Evolutionary conservation across 2,113 vertebrate species (phyloP), one percentile per base, ranked within the genome.

Genomic region (Cheilinus undulatus): DNA sequence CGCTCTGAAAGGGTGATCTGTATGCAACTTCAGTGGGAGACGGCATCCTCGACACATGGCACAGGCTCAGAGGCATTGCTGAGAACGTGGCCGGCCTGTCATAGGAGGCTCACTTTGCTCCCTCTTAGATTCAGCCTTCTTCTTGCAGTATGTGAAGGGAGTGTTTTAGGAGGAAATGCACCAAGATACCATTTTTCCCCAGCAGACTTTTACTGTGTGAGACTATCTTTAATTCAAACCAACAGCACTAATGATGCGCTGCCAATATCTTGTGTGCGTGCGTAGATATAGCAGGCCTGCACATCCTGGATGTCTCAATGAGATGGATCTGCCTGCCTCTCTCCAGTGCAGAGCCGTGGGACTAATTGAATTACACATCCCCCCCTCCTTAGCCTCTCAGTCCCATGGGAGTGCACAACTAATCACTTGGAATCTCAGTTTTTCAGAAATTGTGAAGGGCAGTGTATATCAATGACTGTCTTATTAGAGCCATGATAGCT

Each of bases 341-440:
- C 82, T 86, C 75, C 81, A 75, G 87, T 90, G 79, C 83, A 82
- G 84, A 88, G 85, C 83, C 34, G 36, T 72, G 78, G 86, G 84
- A 87, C 84, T 93, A 92, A 93, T 91, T 91, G 68, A 93, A 93
- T 94, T 91, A 91, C 89, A 77, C 65, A 54, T 54, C 79, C 65
- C 74, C 65, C 74, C 61, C 69, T 73, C 76, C 70, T 42, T 54
- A 66, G 61, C 68, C 75, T 69, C 67, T 64, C 60, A 51, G 69
- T 82, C 89, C 77, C 84, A 61, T 61, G 83, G 84, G 88, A 88
- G 76, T 54, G 74, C 77, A 79, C 82, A 73, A 85, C 88, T 91
- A 91, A 93, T 89, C 78, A 88, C 86, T 86, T 58, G 69, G 81
- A 88, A 84, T 90, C 78, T 91, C 46, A 75, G 58, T 84, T 86